phyloP scores from a whole-genome alignment of 2,888 invertebrate genomes.

The Dynastes hyllus region DNA sequence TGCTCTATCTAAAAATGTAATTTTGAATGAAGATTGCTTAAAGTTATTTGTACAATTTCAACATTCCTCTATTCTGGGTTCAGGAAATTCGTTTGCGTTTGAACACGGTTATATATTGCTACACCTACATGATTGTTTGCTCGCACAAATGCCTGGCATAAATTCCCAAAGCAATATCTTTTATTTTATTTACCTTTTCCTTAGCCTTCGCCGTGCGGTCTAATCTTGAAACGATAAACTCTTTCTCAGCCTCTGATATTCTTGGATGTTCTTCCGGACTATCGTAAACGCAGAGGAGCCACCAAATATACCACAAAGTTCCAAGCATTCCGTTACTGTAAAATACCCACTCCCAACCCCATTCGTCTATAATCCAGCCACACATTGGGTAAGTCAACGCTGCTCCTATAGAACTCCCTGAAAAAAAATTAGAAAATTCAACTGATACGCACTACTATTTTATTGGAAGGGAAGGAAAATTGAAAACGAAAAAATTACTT shows the following conservation, averaged over 20 bases:
- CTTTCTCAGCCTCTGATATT: constrained; percentile 75
- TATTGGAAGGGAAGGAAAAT: too few species aligned
- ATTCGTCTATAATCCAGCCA: constrained; percentile 77
- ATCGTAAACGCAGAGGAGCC: constrained; percentile 78
- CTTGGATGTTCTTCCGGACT: constrained; percentile 79
- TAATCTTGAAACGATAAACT: constrained; percentile 75
- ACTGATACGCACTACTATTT: not conserved
- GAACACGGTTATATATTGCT: too few species aligned
- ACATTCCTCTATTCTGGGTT: too few species aligned
- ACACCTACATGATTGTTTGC: too few species aligned
- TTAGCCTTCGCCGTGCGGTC: constrained; percentile 61
- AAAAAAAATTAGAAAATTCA: constrained; percentile 52
- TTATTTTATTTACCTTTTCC: constrained; percentile 40
- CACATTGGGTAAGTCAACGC: constrained; percentile 82
- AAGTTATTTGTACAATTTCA: too few species aligned
- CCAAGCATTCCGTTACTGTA: constrained; percentile 78
- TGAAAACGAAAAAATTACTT: too few species aligned
- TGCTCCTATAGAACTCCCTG: constrained; percentile 79
- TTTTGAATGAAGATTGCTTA: too few species aligned
- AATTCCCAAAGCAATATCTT: too few species aligned
- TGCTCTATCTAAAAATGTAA: too few species aligned
- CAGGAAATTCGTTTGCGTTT: too few species aligned
- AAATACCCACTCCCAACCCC: constrained; percentile 84
- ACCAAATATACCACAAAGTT: constrained; percentile 78
- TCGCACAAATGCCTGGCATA: too few species aligned